Percentiles rank a stretch among this genome's conserved stretches.
Evolutionary conservation across 1,140 invertebrate species (phyloP).

Genomic region (Dendrolimus kikuchii): DNA sequence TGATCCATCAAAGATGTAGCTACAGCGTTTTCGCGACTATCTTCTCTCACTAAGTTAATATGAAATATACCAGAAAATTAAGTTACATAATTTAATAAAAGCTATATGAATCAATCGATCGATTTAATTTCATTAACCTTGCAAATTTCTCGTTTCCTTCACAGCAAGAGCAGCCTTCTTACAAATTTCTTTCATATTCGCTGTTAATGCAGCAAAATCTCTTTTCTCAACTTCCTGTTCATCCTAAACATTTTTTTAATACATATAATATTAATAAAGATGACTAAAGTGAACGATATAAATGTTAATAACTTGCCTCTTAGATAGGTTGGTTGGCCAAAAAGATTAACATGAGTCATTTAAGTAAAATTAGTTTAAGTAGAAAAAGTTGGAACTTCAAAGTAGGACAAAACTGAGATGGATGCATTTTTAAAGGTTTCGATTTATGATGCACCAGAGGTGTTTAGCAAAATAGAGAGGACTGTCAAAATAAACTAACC

Average conservation of each 20-base stretch:
- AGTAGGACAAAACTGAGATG: no score
- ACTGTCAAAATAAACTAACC: no score
- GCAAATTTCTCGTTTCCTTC: conserved; percentile 31
- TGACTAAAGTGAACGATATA: background rate
- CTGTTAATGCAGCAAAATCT: conserved; percentile 26
- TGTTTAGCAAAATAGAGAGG: no score
- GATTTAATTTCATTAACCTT: conserved; percentile 23
- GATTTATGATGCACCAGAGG: no score
- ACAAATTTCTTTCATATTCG: conserved; percentile 49
- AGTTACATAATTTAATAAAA: background rate
- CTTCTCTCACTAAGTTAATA: conserved; percentile 19
- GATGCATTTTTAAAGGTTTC: no score
- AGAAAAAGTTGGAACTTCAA: no score
- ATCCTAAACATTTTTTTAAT: background rate
- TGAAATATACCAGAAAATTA: background rate
- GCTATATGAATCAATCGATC: background rate
- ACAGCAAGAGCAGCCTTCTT: conserved; percentile 40
- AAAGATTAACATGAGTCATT: no score
- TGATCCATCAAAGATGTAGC: conserved; percentile 46
- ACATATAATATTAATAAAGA: background rate
- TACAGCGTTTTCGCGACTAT: conserved; percentile 20
- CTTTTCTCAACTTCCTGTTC: conserved; percentile 1
- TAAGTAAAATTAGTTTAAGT: no score
- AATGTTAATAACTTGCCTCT: background rate
- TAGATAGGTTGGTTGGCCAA: no score